Evolutionary conservation across 2,113 vertebrate genomes (phyloP).

Genomic region (Peromyscus maniculatus): DNA sequence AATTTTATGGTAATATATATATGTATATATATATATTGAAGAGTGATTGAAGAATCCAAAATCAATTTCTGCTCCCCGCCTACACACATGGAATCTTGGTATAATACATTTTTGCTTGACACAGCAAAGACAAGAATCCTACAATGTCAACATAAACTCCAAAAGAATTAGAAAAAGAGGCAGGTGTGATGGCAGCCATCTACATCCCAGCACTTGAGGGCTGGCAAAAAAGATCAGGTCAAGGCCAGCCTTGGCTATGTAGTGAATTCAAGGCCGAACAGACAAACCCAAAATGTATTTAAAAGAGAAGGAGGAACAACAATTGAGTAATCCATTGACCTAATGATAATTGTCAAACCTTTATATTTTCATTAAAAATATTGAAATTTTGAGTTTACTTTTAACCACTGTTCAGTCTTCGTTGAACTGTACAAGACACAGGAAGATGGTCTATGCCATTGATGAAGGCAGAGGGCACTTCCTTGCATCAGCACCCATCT

Average conservation of each 20-base stretch:
- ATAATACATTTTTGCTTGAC: neutral
- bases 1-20: neutral
- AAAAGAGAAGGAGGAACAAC: neutral
- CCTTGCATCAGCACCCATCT: rapidly evolving
- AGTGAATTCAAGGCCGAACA: neutral
- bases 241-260: neutral
- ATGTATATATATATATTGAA: neutral
- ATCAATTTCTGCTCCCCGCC: rapidly evolving
- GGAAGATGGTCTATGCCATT: neutral
- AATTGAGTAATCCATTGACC: neutral
- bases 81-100: neutral
- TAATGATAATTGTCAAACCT: neutral
- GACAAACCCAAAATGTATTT: neutral
- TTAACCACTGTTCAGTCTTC: neutral
- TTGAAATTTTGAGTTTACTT: slow-evolving; percentile 8
- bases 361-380: neutral
- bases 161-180: neutral
- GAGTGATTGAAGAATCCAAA: neutral
- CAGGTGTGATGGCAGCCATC: neutral
- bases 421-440: neutral
- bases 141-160: neutral
- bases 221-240: neutral
- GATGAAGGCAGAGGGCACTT: neutral
- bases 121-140: neutral
- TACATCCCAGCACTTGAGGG: neutral